Evolutionary conservation across 2,888 invertebrate species (phyloP), one percentile per base, ranked within the genome.

Genomic region (Lasioglossum leucozonium): DNA sequence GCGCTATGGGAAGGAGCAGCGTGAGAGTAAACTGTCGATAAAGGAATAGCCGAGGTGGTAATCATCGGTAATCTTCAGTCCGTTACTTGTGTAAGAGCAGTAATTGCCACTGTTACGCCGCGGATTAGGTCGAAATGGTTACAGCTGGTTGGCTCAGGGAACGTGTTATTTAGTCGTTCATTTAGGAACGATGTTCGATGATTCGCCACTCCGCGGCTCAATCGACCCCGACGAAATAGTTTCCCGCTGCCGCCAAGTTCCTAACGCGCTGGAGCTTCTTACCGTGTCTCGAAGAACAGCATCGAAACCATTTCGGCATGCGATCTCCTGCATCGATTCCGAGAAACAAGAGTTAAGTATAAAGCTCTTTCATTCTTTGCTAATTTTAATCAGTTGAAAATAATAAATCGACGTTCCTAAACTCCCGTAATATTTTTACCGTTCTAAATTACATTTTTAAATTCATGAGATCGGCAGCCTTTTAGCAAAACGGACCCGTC

Each of bases 31-130:
- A 74, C 82, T 82, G 74, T 79, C 85, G 86, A 84, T 85, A 82
- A 82, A 79, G 82, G 79, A 79, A 85, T 85, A 69, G 85, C 77
- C 34, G 74, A 82, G 79, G 81, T 78, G 76, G 86, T 82, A 85
- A 86, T 86, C 82, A 86, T 69, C 74, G 79, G 79, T 79, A 85
- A 85, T 85, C 85, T 85, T 69, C 79, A 44, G 82, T 72, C 85
- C 86, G 85, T 86, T 86, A 85, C 85, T 86, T 86, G 79, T 79
- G 79, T 85, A 82, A 85, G 82, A 85, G 77, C 74, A 79, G 82
- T 86, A 82, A 86, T 86, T 82, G 85, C 86, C 77, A 86, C 85
- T 82, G 82, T 85, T 86, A 85, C 82, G 67, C 77, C 79, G 79
- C 42, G 75, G 85, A 85, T 86, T 82, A 85, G 81, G 62, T 86